phyloP scores from a whole-genome alignment of 2,888 invertebrate species.

The Glomeris marginata region DNA sequence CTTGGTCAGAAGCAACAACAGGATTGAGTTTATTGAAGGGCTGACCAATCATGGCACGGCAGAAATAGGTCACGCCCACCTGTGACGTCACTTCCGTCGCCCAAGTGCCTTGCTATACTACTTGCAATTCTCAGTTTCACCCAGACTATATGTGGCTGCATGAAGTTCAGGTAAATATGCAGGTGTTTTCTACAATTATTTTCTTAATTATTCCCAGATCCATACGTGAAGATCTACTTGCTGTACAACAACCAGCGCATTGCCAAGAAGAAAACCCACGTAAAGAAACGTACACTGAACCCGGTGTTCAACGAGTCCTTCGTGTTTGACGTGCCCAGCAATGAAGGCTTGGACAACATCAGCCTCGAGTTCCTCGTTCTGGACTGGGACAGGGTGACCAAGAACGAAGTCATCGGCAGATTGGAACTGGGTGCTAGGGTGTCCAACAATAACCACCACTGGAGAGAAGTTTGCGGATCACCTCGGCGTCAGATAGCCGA shows the following conservation, averaged over 20 bases:
- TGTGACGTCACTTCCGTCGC: too few species aligned
- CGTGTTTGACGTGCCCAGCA: slow-evolving; percentile 84
- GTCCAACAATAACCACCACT: slow-evolving; percentile 67
- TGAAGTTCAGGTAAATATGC: too few species aligned
- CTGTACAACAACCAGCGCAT: slow-evolving; percentile 94
- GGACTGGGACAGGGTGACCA: slow-evolving; percentile 96
- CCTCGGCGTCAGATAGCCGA: slow-evolving; percentile 96
- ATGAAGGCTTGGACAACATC: slow-evolving; percentile 62
- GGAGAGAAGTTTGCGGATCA: slow-evolving; percentile 94
- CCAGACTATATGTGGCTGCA: too few species aligned
- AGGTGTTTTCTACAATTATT: too few species aligned
- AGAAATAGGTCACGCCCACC: too few species aligned
- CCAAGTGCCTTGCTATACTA: too few species aligned
- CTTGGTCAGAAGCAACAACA: too few species aligned
- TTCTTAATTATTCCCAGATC: slow-evolving; percentile 59
- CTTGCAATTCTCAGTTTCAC: too few species aligned
- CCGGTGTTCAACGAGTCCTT: slow-evolving; percentile 99
- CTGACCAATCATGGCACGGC: too few species aligned
- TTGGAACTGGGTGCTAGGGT: slow-evolving; percentile 73
- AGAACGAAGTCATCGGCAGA: slow-evolving; percentile 96
- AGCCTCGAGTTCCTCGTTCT: slow-evolving; percentile 75
- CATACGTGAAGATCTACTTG: slow-evolving; percentile 93
- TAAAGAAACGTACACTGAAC: slow-evolving; percentile 92
- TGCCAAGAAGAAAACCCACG: slow-evolving; percentile 98
- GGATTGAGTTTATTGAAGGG: too few species aligned